phyloP scores from a whole-genome alignment of 1,140 invertebrate genomes.

The Drosophila jambulina region DNA sequence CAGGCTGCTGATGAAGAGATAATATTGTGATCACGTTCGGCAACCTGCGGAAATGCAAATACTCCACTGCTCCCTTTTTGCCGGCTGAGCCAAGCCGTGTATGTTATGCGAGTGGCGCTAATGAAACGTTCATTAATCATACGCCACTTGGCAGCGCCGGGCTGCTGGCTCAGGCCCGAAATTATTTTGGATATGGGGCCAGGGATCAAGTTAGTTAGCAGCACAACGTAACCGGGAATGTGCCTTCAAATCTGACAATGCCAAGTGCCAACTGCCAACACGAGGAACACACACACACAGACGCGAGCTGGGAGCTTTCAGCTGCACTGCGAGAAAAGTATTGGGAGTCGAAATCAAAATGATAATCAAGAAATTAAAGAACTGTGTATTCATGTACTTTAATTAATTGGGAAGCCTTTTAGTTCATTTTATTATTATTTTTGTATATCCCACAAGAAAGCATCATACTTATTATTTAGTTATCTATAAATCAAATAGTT shows the following conservation, averaged over 20 bases:
- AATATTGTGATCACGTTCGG: conserved; percentile 84
- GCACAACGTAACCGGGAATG: conserved; percentile 33
- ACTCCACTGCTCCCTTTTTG: conserved; percentile 21
- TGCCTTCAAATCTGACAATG: conserved; percentile 58
- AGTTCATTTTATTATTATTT: not conserved
- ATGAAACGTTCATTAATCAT: conserved; percentile 83
- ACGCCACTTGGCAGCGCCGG: conserved; percentile 52
- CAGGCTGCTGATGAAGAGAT: conserved; percentile 76
- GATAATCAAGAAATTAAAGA: no score
- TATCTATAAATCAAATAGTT: not conserved
- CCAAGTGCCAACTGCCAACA: conserved; percentile 70
- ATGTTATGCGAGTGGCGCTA: conserved; percentile 70
- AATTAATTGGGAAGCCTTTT: not conserved
- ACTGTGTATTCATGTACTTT: not conserved
- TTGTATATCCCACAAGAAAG: no score
- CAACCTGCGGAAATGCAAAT: conserved; percentile 82
- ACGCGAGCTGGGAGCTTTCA: not conserved
- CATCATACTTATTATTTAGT: not conserved
- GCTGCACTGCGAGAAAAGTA: conserved; percentile 6
- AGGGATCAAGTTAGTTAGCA: conserved; percentile 50
- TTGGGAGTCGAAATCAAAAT: no score
- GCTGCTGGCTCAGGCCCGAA: conserved; percentile 8
- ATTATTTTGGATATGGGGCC: conserved; percentile 35
- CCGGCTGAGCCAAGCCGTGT: conserved; percentile 13
- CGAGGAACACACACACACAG: conserved; percentile 19